These are phyloP conservation scores for Pararge aegeria DNA, from an alignment of 1,140 invertebrate species.

Conservation along the genomic window DNA sequence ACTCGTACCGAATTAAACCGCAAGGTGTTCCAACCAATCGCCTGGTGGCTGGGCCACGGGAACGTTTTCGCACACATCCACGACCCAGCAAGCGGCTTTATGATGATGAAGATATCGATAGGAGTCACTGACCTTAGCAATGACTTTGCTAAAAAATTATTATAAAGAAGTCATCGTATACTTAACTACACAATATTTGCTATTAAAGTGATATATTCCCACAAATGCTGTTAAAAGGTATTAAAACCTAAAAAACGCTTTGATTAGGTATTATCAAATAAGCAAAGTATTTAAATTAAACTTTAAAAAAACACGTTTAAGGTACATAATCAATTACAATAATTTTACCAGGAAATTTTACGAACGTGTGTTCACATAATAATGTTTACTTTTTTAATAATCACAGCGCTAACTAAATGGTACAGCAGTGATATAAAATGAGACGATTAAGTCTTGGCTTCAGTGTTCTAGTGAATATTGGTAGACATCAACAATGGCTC, in stretches of 20 bases:
- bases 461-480: background rate
- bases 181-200: background rate
- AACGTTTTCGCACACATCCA: too few relatives aligned
- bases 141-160: background rate
- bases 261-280: background rate
- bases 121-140: background rate
- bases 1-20: too few relatives aligned
- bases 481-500: conserved; percentile 6
- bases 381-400: conserved; percentile 8
- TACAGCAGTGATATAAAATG: conserved; percentile 8
- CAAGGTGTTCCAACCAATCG: too few relatives aligned
- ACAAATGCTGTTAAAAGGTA: too few relatives aligned
- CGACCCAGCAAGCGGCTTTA: too few relatives aligned
- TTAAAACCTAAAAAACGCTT: background rate
- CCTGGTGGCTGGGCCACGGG: too few relatives aligned
- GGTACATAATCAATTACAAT: background rate
- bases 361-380: background rate
- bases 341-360: background rate
- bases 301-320: background rate
- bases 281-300: background rate
- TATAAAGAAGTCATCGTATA: background rate
- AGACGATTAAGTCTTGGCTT: background rate
- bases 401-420: background rate
- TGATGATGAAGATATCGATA: too few relatives aligned
- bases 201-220: too few relatives aligned